phyloP scores from a whole-genome alignment of 1,140 invertebrate species.

The Lucilia sericata region DNA sequence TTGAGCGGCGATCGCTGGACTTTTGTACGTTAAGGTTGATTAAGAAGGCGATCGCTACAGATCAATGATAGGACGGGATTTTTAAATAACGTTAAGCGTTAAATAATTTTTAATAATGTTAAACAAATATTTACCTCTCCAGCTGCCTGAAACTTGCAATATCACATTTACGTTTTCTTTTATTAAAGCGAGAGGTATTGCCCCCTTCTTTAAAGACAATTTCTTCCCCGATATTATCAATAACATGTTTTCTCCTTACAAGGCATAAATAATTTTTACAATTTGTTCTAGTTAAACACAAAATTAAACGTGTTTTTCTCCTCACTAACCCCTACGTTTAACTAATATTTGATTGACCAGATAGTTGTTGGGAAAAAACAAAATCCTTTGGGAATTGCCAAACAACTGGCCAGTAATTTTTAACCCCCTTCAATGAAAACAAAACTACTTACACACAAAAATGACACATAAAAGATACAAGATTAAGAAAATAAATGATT shows the following conservation, averaged over 20 bases:
- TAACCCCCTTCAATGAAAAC: neutral
- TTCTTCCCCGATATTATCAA: neutral
- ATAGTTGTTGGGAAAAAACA: neutral
- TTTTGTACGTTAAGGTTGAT: too few relatives aligned
- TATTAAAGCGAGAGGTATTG: neutral
- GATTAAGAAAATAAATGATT: constrained; percentile 20
- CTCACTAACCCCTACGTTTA: neutral
- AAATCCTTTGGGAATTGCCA: neutral
- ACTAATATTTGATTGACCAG: constrained; percentile 27
- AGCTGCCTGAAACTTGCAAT: neutral
- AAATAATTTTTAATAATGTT: too few relatives aligned
- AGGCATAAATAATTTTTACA: constrained; percentile 20
- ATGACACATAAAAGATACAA: constrained; percentile 19
- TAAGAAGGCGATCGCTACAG: too few relatives aligned
- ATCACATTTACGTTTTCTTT: neutral
- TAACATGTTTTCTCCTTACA: neutral
- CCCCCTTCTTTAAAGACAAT: neutral
- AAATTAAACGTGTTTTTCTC: constrained; percentile 1
- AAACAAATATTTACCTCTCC: too few relatives aligned
- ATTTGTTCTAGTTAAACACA: constrained; percentile 1
- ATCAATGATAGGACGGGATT: too few relatives aligned
- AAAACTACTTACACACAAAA: neutral
- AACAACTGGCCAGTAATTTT: constrained; percentile 20
- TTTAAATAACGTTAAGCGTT: too few relatives aligned
- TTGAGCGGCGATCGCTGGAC: too few relatives aligned